phyloP scores from a whole-genome alignment of 2,888 invertebrate genomes.

The Tipula helvola region DNA sequence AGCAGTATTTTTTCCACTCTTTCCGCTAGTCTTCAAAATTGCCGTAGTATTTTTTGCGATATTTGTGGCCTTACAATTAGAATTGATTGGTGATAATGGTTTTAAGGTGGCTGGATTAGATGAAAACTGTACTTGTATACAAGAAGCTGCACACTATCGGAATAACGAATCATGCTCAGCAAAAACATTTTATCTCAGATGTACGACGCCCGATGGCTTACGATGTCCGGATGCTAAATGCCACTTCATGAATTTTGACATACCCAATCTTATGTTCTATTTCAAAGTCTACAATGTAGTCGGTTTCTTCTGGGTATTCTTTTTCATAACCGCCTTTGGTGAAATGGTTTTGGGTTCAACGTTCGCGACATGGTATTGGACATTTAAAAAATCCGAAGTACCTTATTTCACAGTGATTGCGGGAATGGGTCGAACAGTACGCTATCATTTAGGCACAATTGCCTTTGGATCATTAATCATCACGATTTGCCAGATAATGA shows the following conservation, averaged over 20 bases:
- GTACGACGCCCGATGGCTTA: neutral
- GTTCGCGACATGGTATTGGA: conserved; percentile 92
- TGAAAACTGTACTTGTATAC: conserved; percentile 39
- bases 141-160: conserved; percentile 40
- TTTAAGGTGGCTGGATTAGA: too few relatives aligned
- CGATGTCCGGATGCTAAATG: conserved; percentile 42
- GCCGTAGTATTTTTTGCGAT: conserved; percentile 58
- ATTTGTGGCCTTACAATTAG: conserved; percentile 56
- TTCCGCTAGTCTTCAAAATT: conserved; percentile 78
- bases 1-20: conserved; percentile 77
- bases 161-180: too few relatives aligned
- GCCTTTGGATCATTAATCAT: conserved; percentile 88
- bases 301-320: conserved; percentile 80
- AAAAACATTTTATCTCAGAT: neutral
- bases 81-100: conserved; percentile 54
- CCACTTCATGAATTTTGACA: conserved; percentile 48
- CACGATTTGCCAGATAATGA: conserved; percentile 77
- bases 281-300: conserved; percentile 46
- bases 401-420: conserved; percentile 72
- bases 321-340: conserved; percentile 77
- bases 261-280: conserved; percentile 6
- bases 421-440: conserved; percentile 56
- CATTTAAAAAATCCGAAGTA: conserved; percentile 65
- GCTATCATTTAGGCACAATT: conserved; percentile 63
- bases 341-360: conserved; percentile 86